Conservation (phyloP, 2,113 vertebrate genomes). For the Bubalus kerabau region DNA sequence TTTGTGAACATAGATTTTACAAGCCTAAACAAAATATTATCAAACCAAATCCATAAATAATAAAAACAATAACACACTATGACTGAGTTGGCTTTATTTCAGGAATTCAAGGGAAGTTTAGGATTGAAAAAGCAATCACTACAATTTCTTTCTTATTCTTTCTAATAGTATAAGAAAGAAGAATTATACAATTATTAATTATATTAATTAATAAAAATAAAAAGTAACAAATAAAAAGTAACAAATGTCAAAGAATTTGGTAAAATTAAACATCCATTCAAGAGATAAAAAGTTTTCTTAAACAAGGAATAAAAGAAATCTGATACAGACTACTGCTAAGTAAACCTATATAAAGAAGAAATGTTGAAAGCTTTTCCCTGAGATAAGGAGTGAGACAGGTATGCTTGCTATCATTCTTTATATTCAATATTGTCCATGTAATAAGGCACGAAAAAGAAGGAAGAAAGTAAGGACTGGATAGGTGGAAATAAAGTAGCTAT, state of each 20-base stretch:
- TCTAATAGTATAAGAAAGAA: neutral
- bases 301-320: neutral
- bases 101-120: neutral
- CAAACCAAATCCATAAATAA: neutral
- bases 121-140: neutral
- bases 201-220: neutral
- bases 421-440: neutral
- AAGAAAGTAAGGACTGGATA: neutral
- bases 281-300: neutral
- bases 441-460: neutral
- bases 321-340: neutral
- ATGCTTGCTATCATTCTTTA: neutral
- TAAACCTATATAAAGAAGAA: neutral
- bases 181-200: neutral
- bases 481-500: neutral
- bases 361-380: neutral
- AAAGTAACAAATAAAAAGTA: neutral
- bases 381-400: neutral
- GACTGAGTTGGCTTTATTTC: neutral
- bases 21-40: neutral
- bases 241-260: neutral
- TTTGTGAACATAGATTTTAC: neutral
- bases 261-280: neutral
- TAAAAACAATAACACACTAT: neutral
- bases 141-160: neutral